Evolutionary conservation across 2,113 vertebrate genomes (phyloP).

Genomic region (Lanius ludovicianus): DNA sequence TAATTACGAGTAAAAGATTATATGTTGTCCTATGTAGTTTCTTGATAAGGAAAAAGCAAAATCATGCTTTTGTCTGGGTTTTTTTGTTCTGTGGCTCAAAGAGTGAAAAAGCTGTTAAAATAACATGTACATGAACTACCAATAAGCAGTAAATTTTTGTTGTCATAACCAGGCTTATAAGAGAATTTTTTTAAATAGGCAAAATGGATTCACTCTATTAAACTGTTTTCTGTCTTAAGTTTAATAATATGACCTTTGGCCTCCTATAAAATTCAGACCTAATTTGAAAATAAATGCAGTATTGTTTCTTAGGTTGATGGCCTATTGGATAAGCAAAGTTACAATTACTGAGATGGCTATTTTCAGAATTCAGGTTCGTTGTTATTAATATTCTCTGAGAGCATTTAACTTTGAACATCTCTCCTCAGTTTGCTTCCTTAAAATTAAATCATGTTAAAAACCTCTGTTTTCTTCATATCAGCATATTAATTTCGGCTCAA

Average conservation of each 20-base stretch:
- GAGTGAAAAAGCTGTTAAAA: background rate
- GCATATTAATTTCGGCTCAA: background rate
- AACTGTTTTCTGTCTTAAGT: background rate
- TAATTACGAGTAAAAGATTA: background rate
- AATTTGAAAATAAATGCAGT: background rate
- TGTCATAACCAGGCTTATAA: background rate
- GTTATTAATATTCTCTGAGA: background rate
- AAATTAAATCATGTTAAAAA: background rate
- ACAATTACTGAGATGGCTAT: background rate
- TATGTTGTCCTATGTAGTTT: background rate
- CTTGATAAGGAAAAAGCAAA: background rate
- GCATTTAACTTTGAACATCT: background rate
- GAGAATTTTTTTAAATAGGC: background rate
- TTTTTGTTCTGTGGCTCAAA: background rate
- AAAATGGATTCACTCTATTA: background rate
- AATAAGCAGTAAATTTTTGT: background rate
- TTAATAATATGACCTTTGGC: background rate
- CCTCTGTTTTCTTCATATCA: background rate
- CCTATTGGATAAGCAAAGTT: background rate
- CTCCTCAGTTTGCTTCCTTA: background rate
- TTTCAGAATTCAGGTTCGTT: background rate
- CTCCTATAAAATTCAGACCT: background rate
- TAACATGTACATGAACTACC: background rate
- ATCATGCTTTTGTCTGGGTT: background rate
- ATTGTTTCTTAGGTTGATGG: background rate